A percentile compares a stretch with the other conserved stretches of the same genome.
Conservation (phyloP, 1,140 invertebrate genomes). For the Diploscapter pachys region DNA sequence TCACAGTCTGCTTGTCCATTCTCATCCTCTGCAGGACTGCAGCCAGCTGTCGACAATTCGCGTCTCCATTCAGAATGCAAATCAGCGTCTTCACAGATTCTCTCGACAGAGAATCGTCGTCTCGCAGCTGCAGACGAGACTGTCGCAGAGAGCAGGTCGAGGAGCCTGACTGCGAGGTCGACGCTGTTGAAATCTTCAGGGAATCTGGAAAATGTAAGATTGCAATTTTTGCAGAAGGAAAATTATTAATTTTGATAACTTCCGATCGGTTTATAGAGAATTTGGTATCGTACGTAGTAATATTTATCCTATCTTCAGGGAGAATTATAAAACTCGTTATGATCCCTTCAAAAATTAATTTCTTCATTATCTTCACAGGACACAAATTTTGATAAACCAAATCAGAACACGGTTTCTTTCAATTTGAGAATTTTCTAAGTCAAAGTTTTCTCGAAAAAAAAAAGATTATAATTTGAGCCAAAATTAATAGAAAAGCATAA, state of each 20-base stretch:
- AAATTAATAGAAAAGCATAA: too few relatives aligned
- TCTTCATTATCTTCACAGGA: too few relatives aligned
- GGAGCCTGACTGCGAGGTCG: neutral
- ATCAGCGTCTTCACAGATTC: conserved; percentile 7
- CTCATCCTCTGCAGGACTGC: conserved; percentile 5
- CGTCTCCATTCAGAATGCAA: neutral
- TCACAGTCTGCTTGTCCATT: neutral
- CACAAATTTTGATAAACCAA: too few relatives aligned
- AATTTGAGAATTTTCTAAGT: too few relatives aligned
- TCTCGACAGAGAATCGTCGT: conserved; percentile 16
- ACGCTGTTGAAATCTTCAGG: neutral
- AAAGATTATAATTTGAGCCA: too few relatives aligned
- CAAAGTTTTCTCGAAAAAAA: too few relatives aligned
- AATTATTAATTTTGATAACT: neutral
- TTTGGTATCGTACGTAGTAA: too few relatives aligned
- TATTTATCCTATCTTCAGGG: too few relatives aligned
- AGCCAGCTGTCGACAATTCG: neutral
- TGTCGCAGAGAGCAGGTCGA: conserved; percentile 14
- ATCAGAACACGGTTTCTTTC: too few relatives aligned
- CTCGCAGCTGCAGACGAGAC: conserved; percentile 15
- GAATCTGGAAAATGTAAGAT: neutral
- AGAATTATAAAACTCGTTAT: too few relatives aligned
- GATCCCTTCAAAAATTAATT: too few relatives aligned
- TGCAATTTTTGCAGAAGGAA: neutral
- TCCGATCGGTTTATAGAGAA: too few relatives aligned